phyloP scores from a whole-genome alignment of 2,888 invertebrate genomes.

The Lithophane ornitopus region DNA sequence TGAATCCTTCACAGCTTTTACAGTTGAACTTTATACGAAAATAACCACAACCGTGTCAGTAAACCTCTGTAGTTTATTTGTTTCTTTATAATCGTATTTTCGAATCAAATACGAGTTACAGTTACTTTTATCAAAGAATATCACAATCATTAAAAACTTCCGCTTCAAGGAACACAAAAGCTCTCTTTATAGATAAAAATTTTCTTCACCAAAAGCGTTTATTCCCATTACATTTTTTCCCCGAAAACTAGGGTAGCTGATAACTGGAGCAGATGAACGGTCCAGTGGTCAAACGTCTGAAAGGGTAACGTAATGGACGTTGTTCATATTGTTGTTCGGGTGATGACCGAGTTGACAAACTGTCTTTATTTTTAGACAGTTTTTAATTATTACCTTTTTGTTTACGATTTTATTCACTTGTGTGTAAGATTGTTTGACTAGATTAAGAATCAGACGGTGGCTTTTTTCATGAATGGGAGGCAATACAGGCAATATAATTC shows the following conservation, averaged over 20 bases:
- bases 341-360: background rate
- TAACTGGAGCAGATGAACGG: slow-evolving; percentile 29
- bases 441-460: background rate
- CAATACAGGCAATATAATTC: no score
- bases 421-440: background rate
- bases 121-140: slow-evolving; percentile 14
- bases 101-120: background rate
- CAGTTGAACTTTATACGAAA: background rate
- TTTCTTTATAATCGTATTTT: slow-evolving; percentile 10
- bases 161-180: slow-evolving; percentile 8
- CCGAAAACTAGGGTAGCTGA: slow-evolving; percentile 15
- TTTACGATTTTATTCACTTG: no score
- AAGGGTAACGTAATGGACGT: slow-evolving; percentile 1
- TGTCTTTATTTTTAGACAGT: background rate
- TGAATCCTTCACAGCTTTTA: background rate
- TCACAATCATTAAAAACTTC: slow-evolving; percentile 47
- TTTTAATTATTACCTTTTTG: slow-evolving; percentile 3
- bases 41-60: background rate
- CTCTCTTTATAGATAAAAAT: background rate
- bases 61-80: background rate
- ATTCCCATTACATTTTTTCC: background rate
- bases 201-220: background rate
- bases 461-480: no score
- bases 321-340: background rate
- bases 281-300: slow-evolving; percentile 5